Percentiles rank a stretch among this genome's conserved stretches.
Conservation (phyloP, 2,888 invertebrate genomes). For the Tanypteryx hageni region DNA sequence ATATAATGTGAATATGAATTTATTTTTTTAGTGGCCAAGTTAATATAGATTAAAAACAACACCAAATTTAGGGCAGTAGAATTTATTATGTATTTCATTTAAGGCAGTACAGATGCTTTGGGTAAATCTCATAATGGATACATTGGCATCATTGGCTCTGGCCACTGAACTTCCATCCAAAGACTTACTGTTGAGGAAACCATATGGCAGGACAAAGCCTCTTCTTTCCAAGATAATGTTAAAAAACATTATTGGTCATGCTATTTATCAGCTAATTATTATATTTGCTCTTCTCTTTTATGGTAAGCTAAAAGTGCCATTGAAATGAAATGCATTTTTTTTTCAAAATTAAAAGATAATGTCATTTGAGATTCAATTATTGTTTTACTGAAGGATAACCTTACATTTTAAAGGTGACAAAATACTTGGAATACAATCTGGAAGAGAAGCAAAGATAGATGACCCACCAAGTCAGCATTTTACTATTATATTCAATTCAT, state of each 20-base stretch:
- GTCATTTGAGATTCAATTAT: neutral
- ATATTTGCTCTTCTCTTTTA: conserved; percentile 96
- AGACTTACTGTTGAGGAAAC: conserved; percentile 94
- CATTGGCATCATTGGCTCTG: conserved; percentile 95
- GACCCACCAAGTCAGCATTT: conserved; percentile 96
- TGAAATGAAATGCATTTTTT: neutral
- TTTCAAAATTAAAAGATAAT: neutral
- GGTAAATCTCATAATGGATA: conserved; percentile 99
- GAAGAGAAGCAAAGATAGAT: conserved; percentile 85
- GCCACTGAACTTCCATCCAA: conserved; percentile 98
- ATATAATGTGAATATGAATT: neutral
- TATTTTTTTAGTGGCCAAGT: neutral
- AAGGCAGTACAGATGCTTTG: conserved; percentile 99
- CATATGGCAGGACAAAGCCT: conserved; percentile 98
- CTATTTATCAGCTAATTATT: conserved; percentile 95
- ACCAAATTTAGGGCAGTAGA: no score
- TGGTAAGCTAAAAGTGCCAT: conserved; percentile 80
- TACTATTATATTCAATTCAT: conserved; percentile 99
- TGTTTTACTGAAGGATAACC: neutral
- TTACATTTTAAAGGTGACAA: conserved; percentile 82
- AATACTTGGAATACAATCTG: conserved; percentile 95
- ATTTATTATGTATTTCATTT: conserved; percentile 65
- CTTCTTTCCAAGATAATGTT: conserved; percentile 98
- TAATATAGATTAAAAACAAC: neutral
- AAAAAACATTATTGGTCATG: conserved; percentile 99